Evolutionary conservation across 2,888 invertebrate species (phyloP), one percentile per base, ranked within the genome.

Genomic region (Dryococelus australis): DNA sequence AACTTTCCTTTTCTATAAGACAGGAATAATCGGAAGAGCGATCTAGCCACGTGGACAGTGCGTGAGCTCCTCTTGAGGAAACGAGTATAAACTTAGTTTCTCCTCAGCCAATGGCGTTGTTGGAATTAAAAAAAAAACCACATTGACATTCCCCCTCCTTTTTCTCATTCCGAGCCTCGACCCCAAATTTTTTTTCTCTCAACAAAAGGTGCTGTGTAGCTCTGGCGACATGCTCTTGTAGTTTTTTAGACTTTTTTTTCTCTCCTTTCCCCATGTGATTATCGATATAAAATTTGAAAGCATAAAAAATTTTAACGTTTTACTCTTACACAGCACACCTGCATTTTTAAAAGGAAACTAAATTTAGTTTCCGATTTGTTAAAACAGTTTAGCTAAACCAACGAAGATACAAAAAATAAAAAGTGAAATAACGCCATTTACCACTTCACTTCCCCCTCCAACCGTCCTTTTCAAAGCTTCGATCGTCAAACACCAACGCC

Each of bases 401-500:
- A 27, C 0, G 24, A 16, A 27, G 28, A 78, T 51, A 78, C 24
- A 65, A 85, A 85, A 53, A 65, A 85, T 65, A n/a, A 85, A 85
- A 85, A 26, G 16, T 65, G 24, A 65, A 20, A 53, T 65, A 85
- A 43, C 84, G 47, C 84, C 79, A 84, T 35, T 78, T 80, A 35
- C 12, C 80, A 28, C 87, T 85, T 78, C 81, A n/a, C n/a, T n/a
- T n/a, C 86, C 86, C 85, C 84, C 53, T 65, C 27, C 84, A 83
- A 26, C 26, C 27, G 24, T n/a, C 81, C 20, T 28, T 28, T 85
- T 81, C 27, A 24, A 85, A 53, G 78, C 85, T 86, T 87, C 87
- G 87, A 87, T 88, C 87, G 83, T 35, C 86, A 86, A 81, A 79
- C 85, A 88, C 88, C 86, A 88, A 88, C 88, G 88, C 88, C 86